Conservation (phyloP, 2,888 invertebrate genomes). For the Apodemia duryi region DNA sequence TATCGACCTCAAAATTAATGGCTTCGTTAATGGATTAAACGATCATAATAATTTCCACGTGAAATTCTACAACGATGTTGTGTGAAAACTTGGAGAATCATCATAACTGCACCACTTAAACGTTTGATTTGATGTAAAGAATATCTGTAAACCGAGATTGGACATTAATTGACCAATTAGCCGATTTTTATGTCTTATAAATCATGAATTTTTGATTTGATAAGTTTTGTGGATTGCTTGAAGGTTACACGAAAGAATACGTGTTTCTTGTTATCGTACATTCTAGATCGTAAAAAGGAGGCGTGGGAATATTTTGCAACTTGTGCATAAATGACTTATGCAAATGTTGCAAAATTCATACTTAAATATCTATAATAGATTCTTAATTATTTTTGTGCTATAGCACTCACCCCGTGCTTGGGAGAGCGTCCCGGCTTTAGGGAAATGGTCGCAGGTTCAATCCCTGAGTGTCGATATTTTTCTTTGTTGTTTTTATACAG, state of each 20-base stretch:
- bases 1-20: constrained; percentile 41
- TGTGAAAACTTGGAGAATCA: constrained; percentile 48
- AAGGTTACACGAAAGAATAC: constrained; percentile 4
- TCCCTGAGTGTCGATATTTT: no score
- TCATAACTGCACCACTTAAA: constrained; percentile 38
- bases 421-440: no score
- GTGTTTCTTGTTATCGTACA: constrained; percentile 7
- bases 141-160: constrained; percentile 3
- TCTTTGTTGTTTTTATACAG: no score
- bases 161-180: constrained; percentile 11
- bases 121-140: constrained; percentile 40
- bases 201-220: background rate
- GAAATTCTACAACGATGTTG: constrained; percentile 52
- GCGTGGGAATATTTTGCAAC: constrained; percentile 8
- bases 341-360: no score
- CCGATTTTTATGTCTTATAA: constrained; percentile 3
- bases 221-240: background rate
- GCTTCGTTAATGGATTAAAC: constrained; percentile 12
- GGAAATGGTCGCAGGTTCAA: no score
- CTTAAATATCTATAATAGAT: no score
- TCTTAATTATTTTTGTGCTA: no score
- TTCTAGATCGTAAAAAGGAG: background rate
- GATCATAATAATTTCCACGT: constrained; percentile 59
- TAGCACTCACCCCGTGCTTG: no score
- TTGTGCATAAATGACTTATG: background rate